Conservation (phyloP, 2,888 invertebrate genomes). For the Eristalis arbustorum region DNA sequence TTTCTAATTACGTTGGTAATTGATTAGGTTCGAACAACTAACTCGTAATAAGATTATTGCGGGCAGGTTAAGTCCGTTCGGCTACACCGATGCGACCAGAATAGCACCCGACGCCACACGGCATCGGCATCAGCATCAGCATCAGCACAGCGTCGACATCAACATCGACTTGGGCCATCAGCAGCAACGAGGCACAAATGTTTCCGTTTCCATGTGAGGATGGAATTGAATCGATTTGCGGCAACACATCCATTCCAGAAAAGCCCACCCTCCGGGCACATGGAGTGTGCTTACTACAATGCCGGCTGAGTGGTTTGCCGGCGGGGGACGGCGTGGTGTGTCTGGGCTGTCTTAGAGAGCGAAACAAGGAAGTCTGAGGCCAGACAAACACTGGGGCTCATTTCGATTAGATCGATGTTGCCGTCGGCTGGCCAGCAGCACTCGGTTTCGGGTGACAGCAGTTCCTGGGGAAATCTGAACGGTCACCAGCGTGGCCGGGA, state of each 20-base stretch:
- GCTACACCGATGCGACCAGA: slow-evolving; percentile 18
- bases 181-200: slow-evolving; percentile 53
- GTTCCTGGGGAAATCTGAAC: not conserved
- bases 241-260: slow-evolving; percentile 54
- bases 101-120: slow-evolving; percentile 24
- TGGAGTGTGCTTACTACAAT: slow-evolving; percentile 21
- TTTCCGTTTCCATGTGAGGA: slow-evolving; percentile 75
- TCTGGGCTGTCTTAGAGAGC: slow-evolving; percentile 22
- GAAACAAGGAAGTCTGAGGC: slow-evolving; percentile 16
- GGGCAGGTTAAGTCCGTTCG: slow-evolving; percentile 74
- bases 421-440: not conserved
- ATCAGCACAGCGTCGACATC: slow-evolving; percentile 16
- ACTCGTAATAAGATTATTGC: slow-evolving; percentile 81
- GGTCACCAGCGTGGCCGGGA: not conserved
- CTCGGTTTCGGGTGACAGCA: slow-evolving; percentile 5
- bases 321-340: slow-evolving; percentile 16
- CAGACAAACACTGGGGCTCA: slow-evolving; percentile 7
- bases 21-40: slow-evolving; percentile 81
- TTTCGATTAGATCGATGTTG: slow-evolving; percentile 18
- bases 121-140: slow-evolving; percentile 13
- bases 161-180: slow-evolving; percentile 41
- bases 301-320: not conserved
- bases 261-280: slow-evolving; percentile 23
- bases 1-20: slow-evolving; percentile 81
- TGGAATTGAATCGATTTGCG: slow-evolving; percentile 78